Evolutionary conservation across 2,797 vertebrate species (phyloP).

Genomic region (Poeciliopsis infans): DNA sequence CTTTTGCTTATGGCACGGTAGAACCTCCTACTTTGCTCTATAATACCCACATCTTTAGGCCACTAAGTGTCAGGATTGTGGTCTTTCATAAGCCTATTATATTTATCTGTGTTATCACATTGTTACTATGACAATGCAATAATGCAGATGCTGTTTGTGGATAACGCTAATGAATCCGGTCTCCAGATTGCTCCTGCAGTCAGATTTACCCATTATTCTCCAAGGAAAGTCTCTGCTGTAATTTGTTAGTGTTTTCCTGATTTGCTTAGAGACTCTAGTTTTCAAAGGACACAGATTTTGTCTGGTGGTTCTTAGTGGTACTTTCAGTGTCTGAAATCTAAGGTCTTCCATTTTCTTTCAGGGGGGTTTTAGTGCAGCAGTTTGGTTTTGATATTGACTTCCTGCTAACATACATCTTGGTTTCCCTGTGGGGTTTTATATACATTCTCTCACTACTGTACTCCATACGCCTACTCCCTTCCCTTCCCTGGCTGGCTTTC

Average conservation of each 20-base stretch:
- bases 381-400: conserved; percentile 35
- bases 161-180: not conserved
- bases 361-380: conserved; percentile 17
- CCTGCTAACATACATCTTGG: conserved; percentile 32
- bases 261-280: not conserved
- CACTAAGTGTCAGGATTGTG: not conserved
- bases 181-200: not conserved
- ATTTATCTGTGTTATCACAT: not conserved
- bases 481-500: conserved; percentile 46
- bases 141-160: not conserved
- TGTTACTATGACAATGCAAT: not conserved
- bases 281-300: not conserved
- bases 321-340: not conserved
- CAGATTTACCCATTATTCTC: not conserved
- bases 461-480: conserved; percentile 20
- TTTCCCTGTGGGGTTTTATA: conserved; percentile 8
- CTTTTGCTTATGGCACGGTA: not conserved
- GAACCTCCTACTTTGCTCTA: not conserved
- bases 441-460: conserved; percentile 34
- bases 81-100: not conserved
- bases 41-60: not conserved
- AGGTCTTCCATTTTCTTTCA: conserved; percentile 5
- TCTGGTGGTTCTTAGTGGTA: not conserved
- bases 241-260: not conserved
- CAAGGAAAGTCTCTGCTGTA: not conserved